These are phyloP conservation scores for Lepeophtheirus nordmannii DNA, from an alignment of 2,888 invertebrate species.

Conservation along the genomic window DNA sequence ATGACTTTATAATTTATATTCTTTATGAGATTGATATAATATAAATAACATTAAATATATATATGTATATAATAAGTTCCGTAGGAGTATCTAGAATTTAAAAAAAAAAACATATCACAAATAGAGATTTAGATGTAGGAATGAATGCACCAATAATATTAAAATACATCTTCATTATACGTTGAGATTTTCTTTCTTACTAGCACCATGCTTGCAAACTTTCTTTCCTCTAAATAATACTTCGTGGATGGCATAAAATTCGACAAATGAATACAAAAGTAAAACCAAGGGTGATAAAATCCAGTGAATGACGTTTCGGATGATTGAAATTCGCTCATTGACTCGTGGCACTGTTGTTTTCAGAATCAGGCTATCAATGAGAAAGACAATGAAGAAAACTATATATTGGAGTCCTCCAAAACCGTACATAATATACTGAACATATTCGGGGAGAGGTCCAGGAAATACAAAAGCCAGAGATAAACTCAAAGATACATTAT, in stretches of 20 bases:
- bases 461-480: conserved; percentile 5
- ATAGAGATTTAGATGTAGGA: too few species aligned
- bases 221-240: conserved; percentile 8
- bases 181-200: conserved; percentile 15
- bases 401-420: conserved; percentile 6
- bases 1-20: too few species aligned
- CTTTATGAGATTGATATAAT: too few species aligned
- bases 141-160: too few species aligned
- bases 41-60: too few species aligned
- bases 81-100: too few species aligned
- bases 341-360: not conserved
- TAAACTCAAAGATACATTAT: not conserved
- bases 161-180: not conserved
- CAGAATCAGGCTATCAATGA: not conserved
- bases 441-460: conserved; percentile 6
- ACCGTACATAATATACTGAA: not conserved
- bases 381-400: conserved; percentile 3
- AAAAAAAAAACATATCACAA: too few species aligned
- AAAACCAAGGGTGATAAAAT: conserved; percentile 8
- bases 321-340: conserved; percentile 7
- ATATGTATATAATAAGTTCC: too few species aligned
- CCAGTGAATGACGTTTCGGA: conserved; percentile 11
- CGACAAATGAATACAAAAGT: conserved; percentile 9
- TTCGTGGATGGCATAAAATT: conserved; percentile 14
- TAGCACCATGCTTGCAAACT: conserved; percentile 19